Conservation (phyloP, 2,888 invertebrate genomes). For the Agrilus biguttatus region DNA sequence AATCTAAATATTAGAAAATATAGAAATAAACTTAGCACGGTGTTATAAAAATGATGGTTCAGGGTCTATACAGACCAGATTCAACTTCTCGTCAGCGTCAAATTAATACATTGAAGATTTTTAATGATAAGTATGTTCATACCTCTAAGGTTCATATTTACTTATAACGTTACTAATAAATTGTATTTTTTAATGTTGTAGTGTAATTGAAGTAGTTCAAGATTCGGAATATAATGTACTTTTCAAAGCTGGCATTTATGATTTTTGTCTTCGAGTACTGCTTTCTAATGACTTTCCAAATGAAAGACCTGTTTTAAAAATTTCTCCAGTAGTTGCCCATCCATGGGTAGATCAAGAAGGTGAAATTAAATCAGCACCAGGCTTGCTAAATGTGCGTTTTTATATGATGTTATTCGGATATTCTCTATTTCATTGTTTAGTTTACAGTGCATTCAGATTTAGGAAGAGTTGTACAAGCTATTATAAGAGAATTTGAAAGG, state of each 20-base stretch:
- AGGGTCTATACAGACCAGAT: constrained; percentile 40
- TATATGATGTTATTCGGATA: constrained; percentile 4
- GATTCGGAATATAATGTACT: constrained; percentile 59
- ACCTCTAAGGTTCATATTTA: no score
- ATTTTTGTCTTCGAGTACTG: constrained; percentile 50
- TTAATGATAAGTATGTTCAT: constrained; percentile 59
- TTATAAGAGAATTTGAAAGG: constrained; percentile 63
- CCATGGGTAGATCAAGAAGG: constrained; percentile 58
- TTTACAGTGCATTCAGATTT: constrained; percentile 67
- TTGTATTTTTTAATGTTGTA: constrained; percentile 20
- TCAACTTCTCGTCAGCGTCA: constrained; percentile 51
- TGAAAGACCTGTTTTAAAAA: constrained; percentile 54
- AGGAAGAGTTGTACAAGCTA: constrained; percentile 66
- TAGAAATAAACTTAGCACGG: no score
- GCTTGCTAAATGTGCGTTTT: constrained; percentile 49
- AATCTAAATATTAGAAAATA: no score
- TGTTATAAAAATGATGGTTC: constrained; percentile 32
- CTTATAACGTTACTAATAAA: background rate
- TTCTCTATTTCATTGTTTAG: constrained; percentile 23
- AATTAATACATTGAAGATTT: constrained; percentile 69
- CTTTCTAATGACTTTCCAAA: constrained; percentile 59
- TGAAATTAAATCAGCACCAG: constrained; percentile 59
- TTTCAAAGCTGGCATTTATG: constrained; percentile 49
- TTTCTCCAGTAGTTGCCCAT: constrained; percentile 53
- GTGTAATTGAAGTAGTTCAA: constrained; percentile 56